Evolutionary conservation across 2,797 vertebrate genomes (phyloP), one percentile per base, ranked within the genome.

Genomic region (Leptatherina wallacei): DNA sequence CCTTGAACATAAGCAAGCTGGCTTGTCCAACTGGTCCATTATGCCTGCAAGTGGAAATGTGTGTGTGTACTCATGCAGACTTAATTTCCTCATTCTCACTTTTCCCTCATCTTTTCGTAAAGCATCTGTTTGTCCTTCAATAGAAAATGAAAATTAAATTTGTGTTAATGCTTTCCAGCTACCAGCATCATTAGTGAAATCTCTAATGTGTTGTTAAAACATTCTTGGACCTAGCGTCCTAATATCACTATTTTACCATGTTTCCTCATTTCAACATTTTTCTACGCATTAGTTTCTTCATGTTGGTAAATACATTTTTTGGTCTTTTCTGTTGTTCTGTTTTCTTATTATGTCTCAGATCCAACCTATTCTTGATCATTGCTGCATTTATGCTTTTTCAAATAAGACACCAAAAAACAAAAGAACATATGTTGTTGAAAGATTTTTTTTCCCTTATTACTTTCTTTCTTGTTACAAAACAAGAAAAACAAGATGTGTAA

Each of bases 21-120:
- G 93, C 84, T 82, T 80, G 80, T 86, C 90, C 88, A 90, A 92
- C 86, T 89, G 91, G 85, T 89, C 87, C 86, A 92, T 93, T 94
- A 91, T 71, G 78, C 80, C 81, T 82, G 82, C 75, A 78, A 60
- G 71, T 73, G 73, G 69, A 77, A 81, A 81, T 84, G 65, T 81
- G 75, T 79, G 75, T 55, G 77, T 82, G 74, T 80, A 82, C 56
- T 83, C 84, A 85, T 83, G 84, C 82, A 85, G 72, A 61, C 65
- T 87, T 90, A 90, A 91, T 91, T 90, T 86, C 80, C 80, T 77
- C 64, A 81, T 68, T 76, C 57, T 73, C 68, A 66, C 74, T 68
- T 79, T 65, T 51, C 67, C 75, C 0, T 33, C 30, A 30, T 85
- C 60, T 75, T 79, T 86, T 82, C 73, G 65, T 63, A 81, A 86